phyloP scores from a whole-genome alignment of 1,140 invertebrate species.

The Aphidius gifuensis region DNA sequence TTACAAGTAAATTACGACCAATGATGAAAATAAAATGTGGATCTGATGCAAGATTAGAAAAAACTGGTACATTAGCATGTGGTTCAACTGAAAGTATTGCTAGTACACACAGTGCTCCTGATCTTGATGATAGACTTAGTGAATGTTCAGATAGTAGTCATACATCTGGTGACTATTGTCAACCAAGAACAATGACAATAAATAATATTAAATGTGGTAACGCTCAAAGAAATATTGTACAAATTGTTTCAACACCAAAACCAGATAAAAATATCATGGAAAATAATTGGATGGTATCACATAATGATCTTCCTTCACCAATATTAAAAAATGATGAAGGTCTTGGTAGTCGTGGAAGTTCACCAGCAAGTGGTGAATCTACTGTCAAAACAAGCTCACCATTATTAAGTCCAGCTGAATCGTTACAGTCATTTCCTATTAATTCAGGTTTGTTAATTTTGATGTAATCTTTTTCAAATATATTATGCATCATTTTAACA shows the following conservation, averaged over 20 bases:
- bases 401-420: slow-evolving; percentile 35
- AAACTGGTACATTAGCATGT: slow-evolving; percentile 36
- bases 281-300: slow-evolving; percentile 35
- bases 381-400: slow-evolving; percentile 44
- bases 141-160: slow-evolving; percentile 47
- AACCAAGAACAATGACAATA: slow-evolving; percentile 38
- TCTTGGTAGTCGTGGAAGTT: slow-evolving; percentile 24
- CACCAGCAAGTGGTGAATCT: slow-evolving; percentile 26
- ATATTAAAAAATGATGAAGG: slow-evolving; percentile 39
- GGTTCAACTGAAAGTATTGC: slow-evolving; percentile 51
- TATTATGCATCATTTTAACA: background rate
- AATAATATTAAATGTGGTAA: slow-evolving; percentile 39
- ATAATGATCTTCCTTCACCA: slow-evolving; percentile 44
- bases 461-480: background rate
- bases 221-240: slow-evolving; percentile 38
- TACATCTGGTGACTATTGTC: slow-evolving; percentile 35
- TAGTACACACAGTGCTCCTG: slow-evolving; percentile 49
- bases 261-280: slow-evolving; percentile 29
- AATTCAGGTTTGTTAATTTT: background rate
- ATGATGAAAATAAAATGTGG: slow-evolving; percentile 40
- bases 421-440: slow-evolving; percentile 34
- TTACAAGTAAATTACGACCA: slow-evolving; percentile 30
- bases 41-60: slow-evolving; percentile 28
- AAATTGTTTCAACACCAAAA: slow-evolving; percentile 32
- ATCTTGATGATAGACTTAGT: slow-evolving; percentile 41